Conservation (phyloP, 2,113 vertebrate species). For the Echinops telfairi region DNA sequence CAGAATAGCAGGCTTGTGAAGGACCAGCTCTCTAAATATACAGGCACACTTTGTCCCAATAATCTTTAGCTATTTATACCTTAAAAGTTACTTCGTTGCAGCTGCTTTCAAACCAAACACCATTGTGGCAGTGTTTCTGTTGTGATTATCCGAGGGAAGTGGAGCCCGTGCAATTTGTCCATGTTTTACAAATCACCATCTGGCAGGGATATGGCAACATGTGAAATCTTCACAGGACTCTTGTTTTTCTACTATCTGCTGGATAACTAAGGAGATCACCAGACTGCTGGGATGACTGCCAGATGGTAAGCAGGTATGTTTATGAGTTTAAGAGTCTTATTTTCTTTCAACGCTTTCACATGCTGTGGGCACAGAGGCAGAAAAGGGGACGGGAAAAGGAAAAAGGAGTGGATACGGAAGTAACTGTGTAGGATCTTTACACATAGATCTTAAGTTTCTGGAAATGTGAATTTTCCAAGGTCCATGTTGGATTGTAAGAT, state of each 20-base stretch:
- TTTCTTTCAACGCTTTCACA: conserved; percentile 87
- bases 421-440: conserved; percentile 75
- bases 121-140: conserved; percentile 82
- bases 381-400: conserved; percentile 78
- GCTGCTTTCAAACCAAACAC: conserved; percentile 68
- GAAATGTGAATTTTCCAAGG: conserved; percentile 69
- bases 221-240: conserved; percentile 89
- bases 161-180: conserved; percentile 88
- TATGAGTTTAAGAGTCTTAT: conserved; percentile 88
- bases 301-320: conserved; percentile 91
- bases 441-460: conserved; percentile 78
- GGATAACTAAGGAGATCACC: conserved; percentile 89
- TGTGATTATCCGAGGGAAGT: conserved; percentile 86
- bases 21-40: neutral
- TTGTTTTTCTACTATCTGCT: conserved; percentile 89
- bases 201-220: conserved; percentile 89
- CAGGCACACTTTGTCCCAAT: conserved; percentile 5
- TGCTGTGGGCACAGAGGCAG: conserved; percentile 85
- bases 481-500: conserved; percentile 49
- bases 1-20: neutral
- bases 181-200: conserved; percentile 89
- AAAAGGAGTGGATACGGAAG: conserved; percentile 73
- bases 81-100: conserved; percentile 62
- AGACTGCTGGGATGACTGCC: conserved; percentile 88
- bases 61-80: conserved; percentile 46